Conservation (phyloP, 2,113 vertebrate species). For the Danionella cerebrum region DNA sequence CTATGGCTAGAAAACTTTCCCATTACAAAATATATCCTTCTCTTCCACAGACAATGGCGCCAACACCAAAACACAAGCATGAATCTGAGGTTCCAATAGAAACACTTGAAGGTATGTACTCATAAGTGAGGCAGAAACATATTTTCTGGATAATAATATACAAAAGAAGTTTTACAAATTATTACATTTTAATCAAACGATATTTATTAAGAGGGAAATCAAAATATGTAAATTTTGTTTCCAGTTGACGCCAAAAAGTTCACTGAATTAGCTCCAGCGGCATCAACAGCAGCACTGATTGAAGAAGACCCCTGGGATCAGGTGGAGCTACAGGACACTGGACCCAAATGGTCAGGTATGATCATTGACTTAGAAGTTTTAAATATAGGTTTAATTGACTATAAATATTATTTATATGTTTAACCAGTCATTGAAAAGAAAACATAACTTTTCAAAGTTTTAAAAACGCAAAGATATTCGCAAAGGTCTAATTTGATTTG, state of each 20-base stretch:
- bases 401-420: too few species aligned
- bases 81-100: neutral
- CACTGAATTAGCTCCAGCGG: slow-evolving; percentile 51
- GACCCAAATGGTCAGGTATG: slow-evolving; percentile 83
- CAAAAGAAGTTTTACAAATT: too few species aligned
- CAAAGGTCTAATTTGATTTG: too few species aligned
- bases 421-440: too few species aligned
- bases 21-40: neutral
- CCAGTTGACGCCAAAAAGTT: slow-evolving; percentile 40
- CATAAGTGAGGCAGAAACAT: too few species aligned
- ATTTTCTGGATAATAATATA: too few species aligned
- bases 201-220: too few species aligned
- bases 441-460: too few species aligned
- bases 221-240: too few species aligned
- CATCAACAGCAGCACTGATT: slow-evolving; percentile 72
- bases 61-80: neutral
- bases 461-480: too few species aligned
- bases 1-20: neutral
- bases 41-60: slow-evolving; percentile 7
- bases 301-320: slow-evolving; percentile 73
- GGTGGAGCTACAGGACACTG: slow-evolving; percentile 69
- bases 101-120: neutral
- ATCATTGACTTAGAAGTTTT: neutral
- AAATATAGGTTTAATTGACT: too few species aligned
- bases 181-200: too few species aligned